Evolutionary conservation across 2,113 vertebrate species (phyloP).

Genomic region (Psophia crepitans): DNA sequence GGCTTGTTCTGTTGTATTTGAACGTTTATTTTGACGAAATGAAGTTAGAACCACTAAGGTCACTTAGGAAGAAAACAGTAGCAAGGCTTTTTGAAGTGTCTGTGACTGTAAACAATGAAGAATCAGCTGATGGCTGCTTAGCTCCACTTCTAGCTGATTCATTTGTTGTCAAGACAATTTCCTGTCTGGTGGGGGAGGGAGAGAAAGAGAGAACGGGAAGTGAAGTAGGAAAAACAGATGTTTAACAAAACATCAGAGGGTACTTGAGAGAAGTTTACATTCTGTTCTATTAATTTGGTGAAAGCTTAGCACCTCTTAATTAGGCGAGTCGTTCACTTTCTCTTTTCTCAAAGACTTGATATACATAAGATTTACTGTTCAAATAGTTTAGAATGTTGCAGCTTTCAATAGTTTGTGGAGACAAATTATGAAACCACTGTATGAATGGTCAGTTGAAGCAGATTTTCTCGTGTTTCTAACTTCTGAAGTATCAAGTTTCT

Average conservation of each 20-base stretch:
- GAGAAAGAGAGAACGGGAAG: conserved; percentile 72
- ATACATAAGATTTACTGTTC: neutral
- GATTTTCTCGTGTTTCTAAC: neutral
- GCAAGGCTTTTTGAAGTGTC: conserved; percentile 27
- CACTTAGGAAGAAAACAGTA: neutral
- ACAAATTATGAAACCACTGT: neutral
- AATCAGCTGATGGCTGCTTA: conserved; percentile 72
- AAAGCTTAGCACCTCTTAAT: conserved; percentile 28
- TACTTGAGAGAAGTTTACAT: neutral
- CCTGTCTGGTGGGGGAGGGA: conserved; percentile 75
- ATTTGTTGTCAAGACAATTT: conserved; percentile 79
- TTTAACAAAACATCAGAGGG: conserved; percentile 64
- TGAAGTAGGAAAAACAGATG: conserved; percentile 74
- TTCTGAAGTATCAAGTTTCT: neutral
- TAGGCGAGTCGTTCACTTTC: neutral
- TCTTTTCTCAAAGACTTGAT: neutral
- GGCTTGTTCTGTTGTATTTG: neutral
- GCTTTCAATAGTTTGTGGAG: neutral
- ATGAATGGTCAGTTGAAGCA: neutral
- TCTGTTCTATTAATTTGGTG: conserved; percentile 20
- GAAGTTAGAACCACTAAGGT: neutral
- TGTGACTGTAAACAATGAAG: conserved; percentile 63
- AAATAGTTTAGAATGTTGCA: neutral
- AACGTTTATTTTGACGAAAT: neutral
- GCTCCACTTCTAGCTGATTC: conserved; percentile 78